Evolutionary conservation across 2,888 invertebrate genomes (phyloP), one percentile per base, ranked within the genome.

Genomic region (Synergus gifuensis): DNA sequence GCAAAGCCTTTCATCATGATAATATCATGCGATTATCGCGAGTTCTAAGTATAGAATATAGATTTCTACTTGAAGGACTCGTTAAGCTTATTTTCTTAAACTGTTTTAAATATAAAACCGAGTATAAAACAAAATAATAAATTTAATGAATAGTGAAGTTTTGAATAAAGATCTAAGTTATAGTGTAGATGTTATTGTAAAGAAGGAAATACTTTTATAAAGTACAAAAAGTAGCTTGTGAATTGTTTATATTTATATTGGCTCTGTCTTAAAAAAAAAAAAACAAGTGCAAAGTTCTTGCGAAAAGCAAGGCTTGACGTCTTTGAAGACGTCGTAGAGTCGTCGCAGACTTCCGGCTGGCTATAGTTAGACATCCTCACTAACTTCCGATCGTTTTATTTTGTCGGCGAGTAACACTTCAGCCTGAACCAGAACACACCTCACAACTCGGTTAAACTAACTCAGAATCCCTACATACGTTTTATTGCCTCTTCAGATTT

Each of bases 281-380:
- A 36, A 9, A 44, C 40, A 42, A 58, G 14, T 42, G 16, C 78
- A 58, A 76, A 40, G 40, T 69, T 58, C 36, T 28, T 44, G 76
- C 22, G 69, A 40, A 67, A 62, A 69, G 22, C 58, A 16, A 77
- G 60, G 8, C 36, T 36, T 9, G 66, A 79, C 11, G 49, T 80
- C 76, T 80, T 67, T 11, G 54, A 40, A 67, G 76, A 69, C 63
- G 79, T 67, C 81, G 79, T 76, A 78, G 73, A 79, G 77, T 28
- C 78, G 78, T 79, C 78, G 76, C 78, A 67, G 77, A 78, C 83
- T 84, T 85, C 84, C 82, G 85, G 85, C 84, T 81, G 83, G 81
- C 88, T 88, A 87, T 88, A 87, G 82, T 87, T 87, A 88, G 86
- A 83, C 83, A 78, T 85, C 78, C 79, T 84, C 85, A 85, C 54